Evolutionary conservation across 1,140 invertebrate genomes (phyloP).

Genomic region (Anoplophora glabripennis): DNA sequence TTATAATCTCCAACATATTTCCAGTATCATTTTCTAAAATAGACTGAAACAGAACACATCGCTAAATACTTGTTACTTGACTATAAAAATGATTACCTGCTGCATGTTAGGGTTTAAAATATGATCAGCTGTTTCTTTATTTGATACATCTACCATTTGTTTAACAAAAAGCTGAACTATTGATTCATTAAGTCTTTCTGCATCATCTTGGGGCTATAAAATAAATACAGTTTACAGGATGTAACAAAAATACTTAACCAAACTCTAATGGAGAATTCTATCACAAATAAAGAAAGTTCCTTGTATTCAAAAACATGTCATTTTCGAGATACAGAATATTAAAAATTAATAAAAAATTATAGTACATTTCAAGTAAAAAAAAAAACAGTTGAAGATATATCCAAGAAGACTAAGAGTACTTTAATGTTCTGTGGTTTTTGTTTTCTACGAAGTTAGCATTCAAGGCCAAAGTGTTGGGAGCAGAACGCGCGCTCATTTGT

Average conservation of each 20-base stretch:
- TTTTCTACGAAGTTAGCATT: too few relatives aligned
- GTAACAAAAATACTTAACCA: too few relatives aligned
- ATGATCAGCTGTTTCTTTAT: constrained; percentile 15
- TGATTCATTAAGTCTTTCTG: constrained; percentile 39
- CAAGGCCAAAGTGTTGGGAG: too few relatives aligned
- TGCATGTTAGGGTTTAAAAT: constrained; percentile 39
- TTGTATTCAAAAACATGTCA: too few relatives aligned
- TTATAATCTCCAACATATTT: not conserved
- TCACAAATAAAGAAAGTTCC: too few relatives aligned
- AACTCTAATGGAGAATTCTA: too few relatives aligned
- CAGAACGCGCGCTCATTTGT: too few relatives aligned
- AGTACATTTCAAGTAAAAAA: not conserved
- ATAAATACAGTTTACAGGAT: not conserved
- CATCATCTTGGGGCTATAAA: constrained; percentile 38
- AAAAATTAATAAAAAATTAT: not conserved
- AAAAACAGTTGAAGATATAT: too few relatives aligned
- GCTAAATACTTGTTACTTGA: not conserved
- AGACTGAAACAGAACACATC: constrained; percentile 12
- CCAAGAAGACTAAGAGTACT: too few relatives aligned
- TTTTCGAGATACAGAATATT: too few relatives aligned
- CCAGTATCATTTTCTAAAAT: constrained; percentile 3
- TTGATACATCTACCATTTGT: constrained; percentile 27
- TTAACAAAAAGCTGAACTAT: constrained; percentile 38
- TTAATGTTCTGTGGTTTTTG: too few relatives aligned
- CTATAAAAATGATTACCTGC: constrained; percentile 6